phyloP scores from a whole-genome alignment of 1,140 invertebrate species.

The Penaeus japonicus region DNA sequence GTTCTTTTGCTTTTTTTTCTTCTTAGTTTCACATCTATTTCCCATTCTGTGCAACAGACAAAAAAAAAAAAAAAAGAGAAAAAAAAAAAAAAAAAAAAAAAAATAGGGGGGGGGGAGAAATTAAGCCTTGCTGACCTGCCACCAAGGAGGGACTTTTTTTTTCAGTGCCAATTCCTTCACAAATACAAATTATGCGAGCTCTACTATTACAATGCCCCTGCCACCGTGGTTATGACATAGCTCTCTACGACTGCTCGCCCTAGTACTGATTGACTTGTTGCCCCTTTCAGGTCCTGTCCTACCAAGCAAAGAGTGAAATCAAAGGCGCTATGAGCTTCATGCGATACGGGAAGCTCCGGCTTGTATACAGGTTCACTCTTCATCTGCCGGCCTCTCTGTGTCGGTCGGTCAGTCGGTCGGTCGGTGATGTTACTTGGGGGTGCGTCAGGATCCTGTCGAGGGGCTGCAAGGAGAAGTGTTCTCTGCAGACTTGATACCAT shows the following conservation, averaged over 20 bases:
- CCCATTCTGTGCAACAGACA: too few species aligned
- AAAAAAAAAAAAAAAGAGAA: too few species aligned
- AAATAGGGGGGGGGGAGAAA: neutral
- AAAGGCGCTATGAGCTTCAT: constrained; percentile 10
- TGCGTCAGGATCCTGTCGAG: constrained; percentile 7
- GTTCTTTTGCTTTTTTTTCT: too few species aligned
- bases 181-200: constrained; percentile 38
- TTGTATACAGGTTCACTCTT: neutral
- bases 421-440: neutral
- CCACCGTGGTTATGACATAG: constrained; percentile 23
- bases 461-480: constrained; percentile 17
- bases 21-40: neutral
- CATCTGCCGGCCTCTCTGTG: neutral
- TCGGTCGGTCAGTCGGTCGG: neutral
- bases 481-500: neutral
- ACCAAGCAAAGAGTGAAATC: constrained; percentile 1
- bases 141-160: constrained; percentile 13
- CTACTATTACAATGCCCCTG: constrained; percentile 35
- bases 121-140: constrained; percentile 29
- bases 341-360: constrained; percentile 14
- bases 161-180: constrained; percentile 28
- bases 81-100: too few species aligned
- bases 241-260: constrained; percentile 10
- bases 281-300: constrained; percentile 26
- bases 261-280: neutral